Base-by-base conservation (phyloP, 2,888 invertebrate species). In the Cosmia trapezina region DNA sequence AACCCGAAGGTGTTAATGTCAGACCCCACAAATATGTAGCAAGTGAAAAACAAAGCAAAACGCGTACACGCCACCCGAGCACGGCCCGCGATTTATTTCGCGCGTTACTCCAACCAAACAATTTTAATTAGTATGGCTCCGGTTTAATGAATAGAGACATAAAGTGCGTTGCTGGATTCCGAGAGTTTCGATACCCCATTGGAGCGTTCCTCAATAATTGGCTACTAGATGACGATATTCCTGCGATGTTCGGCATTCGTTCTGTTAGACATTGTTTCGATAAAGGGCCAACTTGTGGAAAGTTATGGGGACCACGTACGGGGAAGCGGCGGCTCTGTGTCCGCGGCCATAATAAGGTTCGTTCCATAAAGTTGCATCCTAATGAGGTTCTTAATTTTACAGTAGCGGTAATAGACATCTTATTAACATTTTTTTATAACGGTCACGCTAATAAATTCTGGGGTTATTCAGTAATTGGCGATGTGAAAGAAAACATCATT, bases 131-230 rank as follows among this genome's bases (percentile, higher is more conserved):
- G 94, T 89, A 88, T 88, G 83, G 87, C 83, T 70, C 64, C 86
- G 84, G 88, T 92, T 91, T 92, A 93, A 94, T 93, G 92, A 93
- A 94, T 94, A 93, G 91, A 94, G 94, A 93, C 93, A 93, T 93
- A 93, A 92, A 90, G 82, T 83, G 84, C 86, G 88, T 85, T 68
- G 80, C 78, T 69, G 87, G 86, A 92, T 93, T 91, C 92, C 86
- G 19, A 33, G 69, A 80, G 85, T 83, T 87, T 86, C 86, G 90
- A 88, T 88, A 88, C 87, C 85, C 89, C 88, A 92, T 91, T 90
- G 87, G 88, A 84, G 91, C 91, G 91, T 91, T 88, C 91, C 87
- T 81, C 87, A 88, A 91, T 94, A 94, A 94, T 94, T 94, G 93
- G 94, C 76, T 90, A 92, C 93, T 88, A 92, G 93, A 91, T 91